phyloP scores from a whole-genome alignment of 2,797 vertebrate species.

The Paguma larvata region DNA sequence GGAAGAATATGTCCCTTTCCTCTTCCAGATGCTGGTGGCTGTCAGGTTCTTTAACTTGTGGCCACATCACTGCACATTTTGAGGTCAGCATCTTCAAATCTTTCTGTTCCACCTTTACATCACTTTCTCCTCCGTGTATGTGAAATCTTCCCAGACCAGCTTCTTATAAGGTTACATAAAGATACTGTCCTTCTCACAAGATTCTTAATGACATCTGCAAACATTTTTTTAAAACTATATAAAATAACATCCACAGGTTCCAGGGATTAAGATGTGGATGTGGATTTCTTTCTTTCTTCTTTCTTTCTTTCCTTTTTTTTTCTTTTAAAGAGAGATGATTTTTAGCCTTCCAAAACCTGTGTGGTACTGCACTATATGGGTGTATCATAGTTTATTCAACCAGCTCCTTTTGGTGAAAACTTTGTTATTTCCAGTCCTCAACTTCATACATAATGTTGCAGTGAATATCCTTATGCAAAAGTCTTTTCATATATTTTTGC shows the following conservation, averaged over 20 bases:
- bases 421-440: neutral
- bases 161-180: neutral
- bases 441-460: neutral
- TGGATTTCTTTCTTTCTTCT: neutral
- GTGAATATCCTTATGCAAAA: neutral
- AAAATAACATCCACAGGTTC: neutral
- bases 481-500: neutral
- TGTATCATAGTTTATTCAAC: neutral
- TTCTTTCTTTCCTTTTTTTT: neutral
- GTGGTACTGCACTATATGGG: neutral
- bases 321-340: neutral
- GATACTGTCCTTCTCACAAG: neutral
- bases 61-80: too few relatives aligned
- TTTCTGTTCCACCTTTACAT: neutral
- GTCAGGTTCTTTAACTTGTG: neutral
- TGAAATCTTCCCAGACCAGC: neutral
- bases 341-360: neutral
- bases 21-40: neutral
- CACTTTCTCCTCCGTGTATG: neutral
- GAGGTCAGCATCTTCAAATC: neutral
- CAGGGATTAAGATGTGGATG: neutral
- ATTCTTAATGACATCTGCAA: neutral
- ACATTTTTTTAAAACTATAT: neutral
- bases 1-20: neutral
- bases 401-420: neutral